Evolutionary conservation across 2,113 vertebrate genomes (phyloP).

Genomic region (Synodontis membranacea): DNA sequence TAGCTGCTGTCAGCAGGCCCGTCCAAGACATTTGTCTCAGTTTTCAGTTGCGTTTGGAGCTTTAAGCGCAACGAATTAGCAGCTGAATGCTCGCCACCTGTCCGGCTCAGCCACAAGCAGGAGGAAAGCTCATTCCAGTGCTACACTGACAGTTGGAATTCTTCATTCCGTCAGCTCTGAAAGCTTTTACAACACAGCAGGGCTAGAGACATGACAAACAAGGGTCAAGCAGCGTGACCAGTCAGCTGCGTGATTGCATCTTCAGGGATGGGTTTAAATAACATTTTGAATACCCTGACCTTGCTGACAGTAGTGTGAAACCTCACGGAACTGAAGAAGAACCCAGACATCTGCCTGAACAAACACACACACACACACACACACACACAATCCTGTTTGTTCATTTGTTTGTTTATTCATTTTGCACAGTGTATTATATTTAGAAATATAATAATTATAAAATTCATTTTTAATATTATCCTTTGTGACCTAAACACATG

Average conservation of each 20-base stretch:
- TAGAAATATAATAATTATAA: not conserved
- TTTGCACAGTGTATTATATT: not conserved
- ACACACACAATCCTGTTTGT: not conserved
- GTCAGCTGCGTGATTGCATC: conserved; percentile 3
- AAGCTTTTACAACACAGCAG: conserved; percentile 18
- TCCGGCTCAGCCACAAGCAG: not conserved
- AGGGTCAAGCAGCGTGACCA: conserved; percentile 33
- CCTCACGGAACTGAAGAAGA: conserved; percentile 16
- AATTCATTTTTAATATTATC: not conserved
- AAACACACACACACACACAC: conserved; percentile 22
- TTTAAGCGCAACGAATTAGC: conserved; percentile 3
- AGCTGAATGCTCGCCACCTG: conserved; percentile 13
- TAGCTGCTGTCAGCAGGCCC: not conserved
- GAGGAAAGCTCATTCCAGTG: conserved; percentile 14
- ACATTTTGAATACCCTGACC: conserved; percentile 47
- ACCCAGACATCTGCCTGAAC: conserved; percentile 13
- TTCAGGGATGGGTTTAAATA: conserved; percentile 46
- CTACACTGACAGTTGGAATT: conserved; percentile 1
- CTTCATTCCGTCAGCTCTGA: not conserved
- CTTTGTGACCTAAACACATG: not conserved
- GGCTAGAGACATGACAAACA: conserved; percentile 44
- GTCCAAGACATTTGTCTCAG: not conserved
- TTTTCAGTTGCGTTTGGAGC: not conserved
- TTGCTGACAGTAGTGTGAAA: conserved; percentile 51
- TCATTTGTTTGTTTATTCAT: not conserved